Percentiles rank a stretch among this genome's conserved stretches.
These are phyloP conservation scores for Rafetus swinhoei DNA, from an alignment of 2,113 vertebrate genomes.

Conservation along the genomic window DNA sequence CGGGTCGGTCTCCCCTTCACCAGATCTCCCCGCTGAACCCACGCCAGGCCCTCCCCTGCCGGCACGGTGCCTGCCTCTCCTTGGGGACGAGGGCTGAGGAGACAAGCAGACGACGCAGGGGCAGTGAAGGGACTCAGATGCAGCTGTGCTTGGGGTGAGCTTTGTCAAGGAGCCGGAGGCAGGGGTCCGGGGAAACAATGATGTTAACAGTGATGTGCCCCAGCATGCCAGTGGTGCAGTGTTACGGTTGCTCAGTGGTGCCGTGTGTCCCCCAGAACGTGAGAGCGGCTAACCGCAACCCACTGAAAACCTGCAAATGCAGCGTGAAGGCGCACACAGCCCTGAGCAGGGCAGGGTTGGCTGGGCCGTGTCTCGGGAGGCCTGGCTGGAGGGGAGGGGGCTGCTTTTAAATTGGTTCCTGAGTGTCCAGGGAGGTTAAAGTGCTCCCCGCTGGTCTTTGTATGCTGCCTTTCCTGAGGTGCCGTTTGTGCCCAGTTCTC, in stretches of 20 bases:
- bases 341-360: background rate
- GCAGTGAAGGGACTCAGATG: background rate
- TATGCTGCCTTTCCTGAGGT: no score
- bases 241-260: no score
- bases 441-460: no score
- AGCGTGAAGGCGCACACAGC: background rate
- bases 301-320: background rate
- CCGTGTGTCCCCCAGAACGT: background rate
- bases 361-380: background rate
- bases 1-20: background rate
- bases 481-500: no score
- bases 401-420: no score
- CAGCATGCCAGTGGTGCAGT: no score
- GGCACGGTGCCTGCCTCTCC: background rate
- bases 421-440: no score
- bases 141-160: background rate
- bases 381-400: background rate
- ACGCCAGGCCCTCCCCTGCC: background rate
- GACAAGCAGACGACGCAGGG: background rate
- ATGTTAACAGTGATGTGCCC: background rate
- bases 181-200: background rate
- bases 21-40: background rate
- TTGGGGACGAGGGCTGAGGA: background rate
- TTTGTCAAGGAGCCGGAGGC: background rate
- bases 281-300: background rate